phyloP scores from a whole-genome alignment of 2,113 vertebrate genomes.

The Chionomys nivalis region DNA sequence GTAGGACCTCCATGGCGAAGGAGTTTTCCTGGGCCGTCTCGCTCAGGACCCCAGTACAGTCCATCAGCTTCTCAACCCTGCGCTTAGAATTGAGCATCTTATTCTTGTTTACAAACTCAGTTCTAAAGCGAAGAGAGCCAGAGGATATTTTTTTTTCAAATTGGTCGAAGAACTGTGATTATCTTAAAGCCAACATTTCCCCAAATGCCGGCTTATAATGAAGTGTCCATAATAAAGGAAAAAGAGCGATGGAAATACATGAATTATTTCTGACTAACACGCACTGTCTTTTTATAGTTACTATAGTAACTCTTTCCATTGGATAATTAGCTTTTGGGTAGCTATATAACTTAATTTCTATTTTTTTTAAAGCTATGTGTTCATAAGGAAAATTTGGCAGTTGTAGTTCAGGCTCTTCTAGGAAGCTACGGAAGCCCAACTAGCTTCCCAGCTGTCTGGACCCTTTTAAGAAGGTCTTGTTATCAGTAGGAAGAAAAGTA shows the following conservation, averaged over 20 bases:
- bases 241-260: background rate
- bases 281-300: constrained; percentile 53
- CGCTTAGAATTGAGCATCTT: background rate
- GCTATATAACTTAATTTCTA: constrained; percentile 41
- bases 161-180: background rate
- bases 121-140: constrained; percentile 1
- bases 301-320: constrained; percentile 44
- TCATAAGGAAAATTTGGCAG: constrained; percentile 35
- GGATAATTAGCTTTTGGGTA: constrained; percentile 47
- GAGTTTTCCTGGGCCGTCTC: accelerated
- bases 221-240: background rate
- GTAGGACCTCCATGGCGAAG: accelerated
- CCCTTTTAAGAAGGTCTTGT: background rate
- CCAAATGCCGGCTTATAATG: constrained; percentile 23
- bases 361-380: constrained; percentile 48
- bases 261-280: constrained; percentile 55
- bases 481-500: background rate
- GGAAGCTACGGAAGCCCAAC: constrained; percentile 36
- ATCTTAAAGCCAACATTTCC: constrained; percentile 39
- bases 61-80: background rate
- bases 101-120: background rate
- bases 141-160: constrained; percentile 4
- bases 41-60: background rate
- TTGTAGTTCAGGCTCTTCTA: background rate
- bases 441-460: constrained; percentile 47